These are phyloP conservation scores for Pipa parva DNA, from an alignment of 2,113 vertebrate genomes.

Conservation along the genomic window DNA sequence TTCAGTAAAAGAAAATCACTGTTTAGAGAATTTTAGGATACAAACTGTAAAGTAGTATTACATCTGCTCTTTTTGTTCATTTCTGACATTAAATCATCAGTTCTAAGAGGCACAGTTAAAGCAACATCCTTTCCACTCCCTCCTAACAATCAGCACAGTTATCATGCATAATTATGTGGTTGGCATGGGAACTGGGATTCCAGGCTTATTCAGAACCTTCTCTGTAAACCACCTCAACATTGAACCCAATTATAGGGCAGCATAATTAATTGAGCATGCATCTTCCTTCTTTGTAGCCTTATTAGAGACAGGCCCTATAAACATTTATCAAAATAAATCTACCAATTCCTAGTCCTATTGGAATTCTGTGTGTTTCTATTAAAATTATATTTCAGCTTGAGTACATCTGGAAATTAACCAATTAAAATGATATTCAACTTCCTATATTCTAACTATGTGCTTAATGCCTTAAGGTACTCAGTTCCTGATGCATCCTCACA, in stretches of 20 bases:
- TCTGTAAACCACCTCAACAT: slow-evolving; percentile 39
- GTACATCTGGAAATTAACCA: slow-evolving; percentile 53
- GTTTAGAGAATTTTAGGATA: slow-evolving; percentile 1
- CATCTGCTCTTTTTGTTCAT: slow-evolving; percentile 28
- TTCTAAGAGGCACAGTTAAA: slow-evolving; percentile 28
- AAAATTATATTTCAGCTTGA: slow-evolving; percentile 54
- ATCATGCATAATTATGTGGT: slow-evolving; percentile 41
- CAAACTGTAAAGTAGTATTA: slow-evolving; percentile 28
- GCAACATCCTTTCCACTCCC: slow-evolving; percentile 35
- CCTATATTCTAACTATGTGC: slow-evolving; percentile 43
- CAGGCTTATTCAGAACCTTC: slow-evolving; percentile 33
- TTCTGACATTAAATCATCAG: slow-evolving; percentile 36
- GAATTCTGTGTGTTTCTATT: slow-evolving; percentile 42
- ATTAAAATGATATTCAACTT: slow-evolving; percentile 52
- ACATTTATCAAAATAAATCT: slow-evolving; percentile 48
- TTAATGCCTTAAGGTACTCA: slow-evolving; percentile 28
- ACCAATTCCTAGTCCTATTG: slow-evolving; percentile 40
- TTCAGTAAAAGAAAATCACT: slow-evolving; percentile 8
- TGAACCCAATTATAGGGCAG: slow-evolving; percentile 40
- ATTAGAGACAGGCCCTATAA: slow-evolving; percentile 31
- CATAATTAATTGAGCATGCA: slow-evolving; percentile 38
- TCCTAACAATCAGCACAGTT: slow-evolving; percentile 37
- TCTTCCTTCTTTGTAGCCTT: slow-evolving; percentile 24
- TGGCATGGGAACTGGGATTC: slow-evolving; percentile 38
- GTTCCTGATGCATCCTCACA: slow-evolving; percentile 9